Evolutionary conservation across 2,888 invertebrate genomes (phyloP).

Genomic region (Enchytraeus crypticus): DNA sequence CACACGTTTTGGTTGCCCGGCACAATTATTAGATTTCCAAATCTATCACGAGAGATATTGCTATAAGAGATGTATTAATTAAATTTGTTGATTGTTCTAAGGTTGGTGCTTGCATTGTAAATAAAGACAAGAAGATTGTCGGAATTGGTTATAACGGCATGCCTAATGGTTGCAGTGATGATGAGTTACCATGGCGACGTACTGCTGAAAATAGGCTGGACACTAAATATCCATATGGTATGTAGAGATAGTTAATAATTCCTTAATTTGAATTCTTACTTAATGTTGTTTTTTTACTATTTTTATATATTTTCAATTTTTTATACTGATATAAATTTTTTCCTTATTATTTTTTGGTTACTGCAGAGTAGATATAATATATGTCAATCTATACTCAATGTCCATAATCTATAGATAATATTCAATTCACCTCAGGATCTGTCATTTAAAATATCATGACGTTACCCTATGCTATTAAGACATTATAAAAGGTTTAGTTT

Average conservation of each 20-base stretch:
- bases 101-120: conserved; percentile 84
- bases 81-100: conserved; percentile 22
- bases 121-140: conserved; percentile 74
- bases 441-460: no score
- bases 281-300: no score
- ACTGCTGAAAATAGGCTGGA: conserved; percentile 56
- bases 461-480: no score
- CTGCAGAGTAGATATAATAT: not conserved
- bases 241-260: conserved; percentile 28
- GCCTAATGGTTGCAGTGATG: conserved; percentile 77
- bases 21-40: no score
- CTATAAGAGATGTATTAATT: not conserved
- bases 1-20: no score
- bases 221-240: conserved; percentile 78
- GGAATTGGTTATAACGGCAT: conserved; percentile 95
- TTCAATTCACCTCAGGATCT: no score
- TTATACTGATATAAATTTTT: not conserved
- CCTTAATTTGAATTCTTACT: no score
- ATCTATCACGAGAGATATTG: not conserved
- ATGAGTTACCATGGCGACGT: conserved; percentile 81
- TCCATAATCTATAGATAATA: no score
- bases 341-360: not conserved
- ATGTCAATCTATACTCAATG: no score
- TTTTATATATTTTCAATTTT: not conserved
- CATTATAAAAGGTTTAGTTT: no score